Evolutionary conservation across 2,888 invertebrate genomes (phyloP), one percentile per base, ranked within the genome.

Genomic region (Lithophane socia): DNA sequence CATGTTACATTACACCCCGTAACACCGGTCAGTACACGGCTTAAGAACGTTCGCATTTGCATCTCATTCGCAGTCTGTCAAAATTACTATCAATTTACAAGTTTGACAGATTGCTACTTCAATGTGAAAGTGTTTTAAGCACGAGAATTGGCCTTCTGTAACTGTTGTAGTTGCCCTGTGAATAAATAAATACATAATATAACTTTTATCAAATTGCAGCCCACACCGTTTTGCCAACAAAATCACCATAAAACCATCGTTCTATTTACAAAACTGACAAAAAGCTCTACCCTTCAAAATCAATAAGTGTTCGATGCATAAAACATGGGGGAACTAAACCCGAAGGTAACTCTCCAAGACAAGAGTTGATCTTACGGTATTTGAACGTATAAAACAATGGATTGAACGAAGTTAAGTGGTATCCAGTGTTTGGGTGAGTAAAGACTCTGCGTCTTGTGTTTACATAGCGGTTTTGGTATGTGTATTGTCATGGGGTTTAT

Each of bases 301-400:
- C 83, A 77, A 67, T 83, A 79, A 83, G 83, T 78, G 67, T 68
- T 77, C 63, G 37, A 89, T 91, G 90, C 88, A 91, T 91, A 89
- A 91, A 88, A 91, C 90, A 90, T 90, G 80, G 84, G 64, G 61
- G 75, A 86, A 81, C 86, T 87, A 75, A 79, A 85, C 86, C 79
- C 84, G 75, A 79, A 74, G 85, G 84, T 82, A 86, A 75, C 82
- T 80, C 74, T 79, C 58, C 66, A 70, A 83, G 80, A 76, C 86
- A 66, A 80, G 83, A 86, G 87, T 84, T 77, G 86, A 85, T 83
- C 82, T 77, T 78, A 77, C 73, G 80, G 80, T 86, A 84, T 80
- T 84, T 85, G 83, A 83, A 77, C 80, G 81, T 73, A 80, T 88
- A 86, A 82, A 81, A 86, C 82, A 82, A 79, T 81, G 78, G 80